These are phyloP conservation scores for Hypanus sabinus DNA, from an alignment of 2,113 vertebrate genomes.

Conservation along the genomic window DNA sequence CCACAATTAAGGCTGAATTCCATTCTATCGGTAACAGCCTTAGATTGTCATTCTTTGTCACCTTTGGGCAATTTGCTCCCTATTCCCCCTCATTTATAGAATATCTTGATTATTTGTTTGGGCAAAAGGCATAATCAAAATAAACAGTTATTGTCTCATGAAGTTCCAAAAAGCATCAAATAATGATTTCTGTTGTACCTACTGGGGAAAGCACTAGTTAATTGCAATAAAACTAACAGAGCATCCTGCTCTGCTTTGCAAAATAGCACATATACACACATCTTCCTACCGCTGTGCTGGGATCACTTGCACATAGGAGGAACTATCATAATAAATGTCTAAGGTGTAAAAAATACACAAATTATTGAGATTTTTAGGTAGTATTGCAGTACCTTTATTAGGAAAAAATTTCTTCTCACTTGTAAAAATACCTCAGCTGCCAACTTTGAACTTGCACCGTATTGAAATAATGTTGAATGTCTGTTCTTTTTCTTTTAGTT, in stretches of 20 bases:
- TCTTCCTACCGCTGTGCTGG: not conserved
- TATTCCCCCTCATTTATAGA: no score
- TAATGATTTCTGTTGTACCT: not conserved
- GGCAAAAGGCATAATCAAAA: not conserved
- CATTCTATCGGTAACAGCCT: not conserved
- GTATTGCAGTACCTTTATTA: not conserved
- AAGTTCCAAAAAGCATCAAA: no score
- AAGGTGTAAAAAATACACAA: not conserved
- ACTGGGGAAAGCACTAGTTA: not conserved
- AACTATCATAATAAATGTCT: not conserved
- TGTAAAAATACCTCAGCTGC: not conserved
- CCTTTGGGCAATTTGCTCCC: not conserved
- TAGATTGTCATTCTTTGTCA: not conserved
- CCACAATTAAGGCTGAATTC: not conserved
- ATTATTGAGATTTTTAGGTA: not conserved
- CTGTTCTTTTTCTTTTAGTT: conserved; percentile 56
- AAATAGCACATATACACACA: not conserved
- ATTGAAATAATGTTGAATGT: not conserved
- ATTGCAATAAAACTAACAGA: not conserved
- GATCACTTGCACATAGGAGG: not conserved
- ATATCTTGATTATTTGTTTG: no score
- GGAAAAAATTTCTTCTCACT: not conserved
- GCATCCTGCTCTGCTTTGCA: not conserved
- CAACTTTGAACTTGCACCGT: not conserved
- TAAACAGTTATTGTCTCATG: not conserved